These are phyloP conservation scores for Coregonus suidteri DNA, from an alignment of 2,797 vertebrate genomes.

Conservation along the genomic window DNA sequence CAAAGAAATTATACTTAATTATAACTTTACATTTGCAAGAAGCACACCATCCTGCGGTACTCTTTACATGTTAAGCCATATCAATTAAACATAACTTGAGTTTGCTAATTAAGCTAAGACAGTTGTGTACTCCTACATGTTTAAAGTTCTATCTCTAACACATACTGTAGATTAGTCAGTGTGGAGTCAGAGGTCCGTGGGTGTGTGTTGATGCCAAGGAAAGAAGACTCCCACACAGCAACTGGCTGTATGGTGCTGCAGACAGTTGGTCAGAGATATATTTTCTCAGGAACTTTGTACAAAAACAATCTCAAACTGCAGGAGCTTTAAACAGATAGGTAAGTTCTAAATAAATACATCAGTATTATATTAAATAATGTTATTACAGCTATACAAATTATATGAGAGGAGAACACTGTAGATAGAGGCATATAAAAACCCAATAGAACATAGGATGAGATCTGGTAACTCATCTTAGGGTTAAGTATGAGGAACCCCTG, in stretches of 20 bases:
- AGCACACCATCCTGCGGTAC: background rate
- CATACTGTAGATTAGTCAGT: slow-evolving; percentile 44
- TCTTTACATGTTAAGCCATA: background rate
- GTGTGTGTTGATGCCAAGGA: slow-evolving; percentile 41
- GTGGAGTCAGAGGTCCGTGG: slow-evolving; percentile 42
- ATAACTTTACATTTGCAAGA: background rate
- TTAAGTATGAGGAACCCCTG: background rate
- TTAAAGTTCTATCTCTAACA: slow-evolving; percentile 6
- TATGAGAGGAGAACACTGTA: background rate
- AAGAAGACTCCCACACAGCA: slow-evolving; percentile 46
- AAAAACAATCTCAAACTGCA: slow-evolving; percentile 17
- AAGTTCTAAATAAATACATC: no score
- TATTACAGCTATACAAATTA: no score
- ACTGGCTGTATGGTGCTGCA: slow-evolving; percentile 45
- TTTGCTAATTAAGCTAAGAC: background rate
- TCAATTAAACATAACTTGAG: background rate
- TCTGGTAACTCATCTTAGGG: background rate
- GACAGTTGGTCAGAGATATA: slow-evolving; percentile 17
- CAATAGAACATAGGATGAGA: background rate
- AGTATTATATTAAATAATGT: no score
- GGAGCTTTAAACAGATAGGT: background rate
- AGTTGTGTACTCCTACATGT: background rate
- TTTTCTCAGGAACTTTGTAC: background rate
- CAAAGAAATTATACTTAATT: background rate
- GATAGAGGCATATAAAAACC: background rate